Percentiles rank a stretch among this genome's conserved stretches.
These are phyloP conservation scores for Atta colombica DNA, from an alignment of 1,140 invertebrate species.

Conservation along the genomic window DNA sequence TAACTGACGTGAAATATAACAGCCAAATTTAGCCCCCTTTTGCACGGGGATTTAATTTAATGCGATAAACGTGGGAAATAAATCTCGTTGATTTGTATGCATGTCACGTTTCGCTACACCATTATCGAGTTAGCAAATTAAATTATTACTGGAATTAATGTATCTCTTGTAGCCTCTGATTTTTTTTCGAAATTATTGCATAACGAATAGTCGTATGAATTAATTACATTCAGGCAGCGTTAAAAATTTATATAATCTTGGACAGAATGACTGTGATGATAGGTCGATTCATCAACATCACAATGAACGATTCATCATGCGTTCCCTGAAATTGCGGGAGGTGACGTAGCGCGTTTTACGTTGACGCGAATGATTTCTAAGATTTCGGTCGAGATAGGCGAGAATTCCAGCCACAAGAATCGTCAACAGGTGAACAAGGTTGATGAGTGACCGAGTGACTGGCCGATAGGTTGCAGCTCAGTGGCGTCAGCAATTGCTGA, in stretches of 20 bases:
- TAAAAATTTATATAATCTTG: neutral
- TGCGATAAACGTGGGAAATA: constrained; percentile 49
- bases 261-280: neutral
- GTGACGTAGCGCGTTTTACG: constrained; percentile 12
- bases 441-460: constrained; percentile 79
- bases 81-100: constrained; percentile 31
- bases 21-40: constrained; percentile 21
- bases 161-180: neutral
- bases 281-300: constrained; percentile 15
- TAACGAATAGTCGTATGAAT: neutral
- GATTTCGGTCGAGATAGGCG: constrained; percentile 19
- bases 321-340: constrained; percentile 30
- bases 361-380: constrained; percentile 34
- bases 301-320: neutral
- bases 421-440: constrained; percentile 76
- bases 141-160: constrained; percentile 33
- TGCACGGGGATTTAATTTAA: constrained; percentile 38
- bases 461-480: constrained; percentile 84
- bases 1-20: constrained; percentile 40
- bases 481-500: constrained; percentile 87
- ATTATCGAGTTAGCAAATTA: constrained; percentile 45
- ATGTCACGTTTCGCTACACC: constrained; percentile 1
- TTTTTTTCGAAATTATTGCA: constrained; percentile 6
- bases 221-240: neutral
- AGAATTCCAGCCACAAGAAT: constrained; percentile 30